Base-by-base conservation (phyloP, 2,797 vertebrate species). In the Oceanodroma leucorhoa region DNA sequence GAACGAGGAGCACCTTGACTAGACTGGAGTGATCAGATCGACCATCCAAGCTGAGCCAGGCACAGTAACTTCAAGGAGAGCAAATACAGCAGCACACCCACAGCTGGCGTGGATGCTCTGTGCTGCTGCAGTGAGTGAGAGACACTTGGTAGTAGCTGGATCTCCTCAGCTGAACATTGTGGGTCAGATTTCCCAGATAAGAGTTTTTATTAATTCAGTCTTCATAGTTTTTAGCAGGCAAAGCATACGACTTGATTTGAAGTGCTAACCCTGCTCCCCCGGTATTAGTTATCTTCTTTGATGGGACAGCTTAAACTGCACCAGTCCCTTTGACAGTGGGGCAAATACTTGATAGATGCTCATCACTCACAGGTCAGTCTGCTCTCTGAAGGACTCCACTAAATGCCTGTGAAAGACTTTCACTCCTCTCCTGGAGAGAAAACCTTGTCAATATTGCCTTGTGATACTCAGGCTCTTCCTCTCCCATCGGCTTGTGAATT, bases 1-100 rank as follows among this genome's bases (percentile, higher is more conserved):
- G n/a, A 55, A 66, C 7, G 2, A 51, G 14, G 17, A 65, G 14
- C 26, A 48, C 43, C 27, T 18, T 0, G 0, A 0, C 14, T 13
- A 51, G 30, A 10, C 64, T 46, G 30, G n/a, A n/a, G 24, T 16
- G 3, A 27, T 14, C 14, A 62, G 32, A 24, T 73, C 1, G 2
- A 32, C 24, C 46, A 62, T 23, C 24, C 41, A 34, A 62, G 53
- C 40, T 45, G n/a, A 48, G 17, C 26, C 45, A 71, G 14, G n/a
- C 17, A 46, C 27, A 55, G 43, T 15, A 36, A 1, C 48, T n/a
- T 34, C 1, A 2, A n/a, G 29, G 19, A 83, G 26, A 34, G n/a
- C 40, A 73, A 30, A 62, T 29, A 11, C 30, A 80, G 24, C 65
- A 87, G 45, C 41, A 54, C 14, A n/a, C 3, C 18, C 72, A 50